These are phyloP conservation scores for Neosilurus hyrtlii DNA, from an alignment of 2,797 vertebrate genomes.

Conservation along the genomic window DNA sequence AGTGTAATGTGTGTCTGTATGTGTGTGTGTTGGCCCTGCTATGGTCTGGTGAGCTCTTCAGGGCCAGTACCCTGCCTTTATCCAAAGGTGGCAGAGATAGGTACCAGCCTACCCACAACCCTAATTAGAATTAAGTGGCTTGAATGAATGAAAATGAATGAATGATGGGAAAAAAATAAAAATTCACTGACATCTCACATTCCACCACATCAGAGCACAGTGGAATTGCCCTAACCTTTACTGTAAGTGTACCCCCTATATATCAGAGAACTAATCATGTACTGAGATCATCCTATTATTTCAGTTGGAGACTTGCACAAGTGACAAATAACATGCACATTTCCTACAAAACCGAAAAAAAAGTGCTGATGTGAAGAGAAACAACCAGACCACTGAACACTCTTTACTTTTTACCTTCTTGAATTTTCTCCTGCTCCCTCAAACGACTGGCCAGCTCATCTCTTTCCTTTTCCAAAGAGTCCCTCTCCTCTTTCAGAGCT, in stretches of 20 bases:
- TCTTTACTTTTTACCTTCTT: conserved; percentile 61
- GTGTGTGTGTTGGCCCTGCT: too few species aligned
- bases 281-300: neutral
- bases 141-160: too few species aligned
- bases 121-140: too few species aligned
- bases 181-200: neutral
- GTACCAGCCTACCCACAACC: too few species aligned
- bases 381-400: neutral
- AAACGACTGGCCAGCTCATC: conserved; percentile 60
- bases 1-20: too few species aligned
- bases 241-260: neutral
- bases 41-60: too few species aligned
- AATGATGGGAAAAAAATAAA: too few species aligned
- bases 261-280: neutral
- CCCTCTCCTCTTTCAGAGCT: conserved; percentile 61
- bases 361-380: neutral
- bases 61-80: too few species aligned
- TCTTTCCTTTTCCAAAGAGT: conserved; percentile 62
- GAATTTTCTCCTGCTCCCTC: conserved; percentile 62
- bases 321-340: neutral
- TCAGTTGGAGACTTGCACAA: neutral
- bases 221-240: neutral
- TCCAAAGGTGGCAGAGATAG: too few species aligned
- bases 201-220: neutral
- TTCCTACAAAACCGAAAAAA: neutral